A percentile compares a stretch with the other conserved stretches of the same genome.
These are phyloP conservation scores for Semnornis frantzii DNA, from an alignment of 2,113 vertebrate species.

Conservation along the genomic window DNA sequence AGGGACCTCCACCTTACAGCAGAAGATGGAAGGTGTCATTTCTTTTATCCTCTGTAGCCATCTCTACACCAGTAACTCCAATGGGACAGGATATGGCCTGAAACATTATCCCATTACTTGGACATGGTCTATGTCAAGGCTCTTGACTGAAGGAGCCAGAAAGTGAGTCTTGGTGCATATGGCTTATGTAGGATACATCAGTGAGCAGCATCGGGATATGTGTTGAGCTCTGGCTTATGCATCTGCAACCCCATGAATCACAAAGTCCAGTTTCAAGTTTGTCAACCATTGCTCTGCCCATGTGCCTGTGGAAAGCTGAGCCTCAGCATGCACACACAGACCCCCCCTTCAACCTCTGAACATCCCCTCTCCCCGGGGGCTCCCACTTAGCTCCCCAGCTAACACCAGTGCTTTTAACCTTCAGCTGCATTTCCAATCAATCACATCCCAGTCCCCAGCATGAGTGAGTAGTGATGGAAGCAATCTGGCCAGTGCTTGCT, in stretches of 20 bases:
- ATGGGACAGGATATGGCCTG: not conserved
- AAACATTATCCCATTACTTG: not conserved
- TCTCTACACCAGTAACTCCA: not conserved
- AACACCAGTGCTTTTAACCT: conserved; percentile 51
- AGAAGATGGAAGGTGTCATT: no score
- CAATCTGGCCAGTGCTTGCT: accelerated
- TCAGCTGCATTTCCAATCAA: conserved; percentile 30
- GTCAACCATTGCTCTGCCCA: not conserved
- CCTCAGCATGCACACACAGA: not conserved
- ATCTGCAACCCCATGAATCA: accelerated
- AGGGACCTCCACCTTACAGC: no score
- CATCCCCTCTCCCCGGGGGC: accelerated
- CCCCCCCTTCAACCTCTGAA: not conserved
- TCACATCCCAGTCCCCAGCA: not conserved
- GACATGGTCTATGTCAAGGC: not conserved
- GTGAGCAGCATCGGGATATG: accelerated
- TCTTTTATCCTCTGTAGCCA: not conserved
- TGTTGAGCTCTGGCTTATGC: not conserved
- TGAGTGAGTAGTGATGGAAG: not conserved
- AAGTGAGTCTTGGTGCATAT: not conserved
- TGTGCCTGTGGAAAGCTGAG: accelerated
- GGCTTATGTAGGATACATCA: not conserved
- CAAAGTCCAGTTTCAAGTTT: not conserved
- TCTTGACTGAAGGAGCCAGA: not conserved
- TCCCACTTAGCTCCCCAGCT: conserved; percentile 8